Percentiles rank a stretch among this genome's conserved stretches.
Conservation (phyloP, 2,113 vertebrate genomes). For the Zosterops japonicus region DNA sequence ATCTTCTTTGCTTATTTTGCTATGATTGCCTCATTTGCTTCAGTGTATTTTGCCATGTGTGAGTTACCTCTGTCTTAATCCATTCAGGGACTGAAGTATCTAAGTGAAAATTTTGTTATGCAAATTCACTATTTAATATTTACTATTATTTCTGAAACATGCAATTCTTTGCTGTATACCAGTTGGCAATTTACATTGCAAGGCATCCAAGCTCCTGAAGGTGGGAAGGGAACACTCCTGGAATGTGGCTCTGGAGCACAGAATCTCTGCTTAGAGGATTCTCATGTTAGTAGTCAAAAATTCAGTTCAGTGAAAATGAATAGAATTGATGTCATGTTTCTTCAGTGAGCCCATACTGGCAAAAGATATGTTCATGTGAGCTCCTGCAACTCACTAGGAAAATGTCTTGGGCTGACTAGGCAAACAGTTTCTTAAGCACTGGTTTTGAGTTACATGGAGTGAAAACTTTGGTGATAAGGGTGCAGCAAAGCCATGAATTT, state of each 20-base stretch:
- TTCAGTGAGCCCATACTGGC: background rate
- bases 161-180: background rate
- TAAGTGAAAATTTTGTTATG: background rate
- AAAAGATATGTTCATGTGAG: background rate
- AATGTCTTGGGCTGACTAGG: background rate
- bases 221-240: background rate
- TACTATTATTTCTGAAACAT: background rate
- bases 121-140: background rate
- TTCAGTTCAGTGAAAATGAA: background rate
- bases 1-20: background rate
- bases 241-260: background rate
- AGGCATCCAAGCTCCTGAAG: background rate
- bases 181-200: background rate
- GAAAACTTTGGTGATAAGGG: background rate
- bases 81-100: background rate
- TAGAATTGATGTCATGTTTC: background rate
- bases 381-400: background rate
- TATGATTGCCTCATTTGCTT: background rate
- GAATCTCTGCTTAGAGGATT: background rate
- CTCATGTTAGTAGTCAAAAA: background rate
- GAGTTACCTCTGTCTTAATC: background rate
- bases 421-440: background rate
- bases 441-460: background rate
- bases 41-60: background rate
- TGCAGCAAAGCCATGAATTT: rapidly evolving